Evolutionary conservation across 2,888 invertebrate species (phyloP).

Genomic region (Limnephilus rhombicus): DNA sequence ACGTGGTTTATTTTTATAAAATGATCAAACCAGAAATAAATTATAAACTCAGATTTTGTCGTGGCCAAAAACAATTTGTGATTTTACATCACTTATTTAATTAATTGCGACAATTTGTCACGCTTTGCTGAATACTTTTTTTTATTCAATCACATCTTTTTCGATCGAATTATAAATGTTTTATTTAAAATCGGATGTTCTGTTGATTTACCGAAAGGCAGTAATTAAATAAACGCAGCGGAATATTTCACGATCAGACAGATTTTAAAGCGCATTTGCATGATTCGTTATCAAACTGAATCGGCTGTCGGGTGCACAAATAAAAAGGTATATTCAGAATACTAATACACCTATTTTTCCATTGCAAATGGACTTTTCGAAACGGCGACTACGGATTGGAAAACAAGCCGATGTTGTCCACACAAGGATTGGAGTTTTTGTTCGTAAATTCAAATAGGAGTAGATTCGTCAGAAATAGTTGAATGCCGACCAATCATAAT

Average conservation of each 20-base stretch:
- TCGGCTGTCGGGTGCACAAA: conserved; percentile 9
- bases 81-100: not conserved
- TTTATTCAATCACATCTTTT: not conserved
- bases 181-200: not conserved
- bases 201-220: not conserved
- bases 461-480: not conserved
- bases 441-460: not conserved
- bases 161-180: not conserved
- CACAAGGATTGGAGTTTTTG: not conserved
- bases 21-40: no score
- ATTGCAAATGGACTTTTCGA: conserved; percentile 40
- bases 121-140: not conserved
- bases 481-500: not conserved
- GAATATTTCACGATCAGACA: conserved; percentile 23
- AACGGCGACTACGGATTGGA: conserved; percentile 42
- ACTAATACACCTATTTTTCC: conserved; percentile 42
- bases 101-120: not conserved
- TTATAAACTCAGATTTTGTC: not conserved
- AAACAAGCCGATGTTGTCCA: not conserved
- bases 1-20: not conserved
- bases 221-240: not conserved
- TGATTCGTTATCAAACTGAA: conserved; percentile 35
- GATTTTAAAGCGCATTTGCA: conserved; percentile 31
- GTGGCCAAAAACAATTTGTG: not conserved
- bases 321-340: conserved; percentile 37